A percentile compares a stretch with the other conserved stretches of the same genome.
These are phyloP conservation scores for Sebastes jordani DNA, from an alignment of 2,797 vertebrate genomes.

Conservation along the genomic window DNA sequence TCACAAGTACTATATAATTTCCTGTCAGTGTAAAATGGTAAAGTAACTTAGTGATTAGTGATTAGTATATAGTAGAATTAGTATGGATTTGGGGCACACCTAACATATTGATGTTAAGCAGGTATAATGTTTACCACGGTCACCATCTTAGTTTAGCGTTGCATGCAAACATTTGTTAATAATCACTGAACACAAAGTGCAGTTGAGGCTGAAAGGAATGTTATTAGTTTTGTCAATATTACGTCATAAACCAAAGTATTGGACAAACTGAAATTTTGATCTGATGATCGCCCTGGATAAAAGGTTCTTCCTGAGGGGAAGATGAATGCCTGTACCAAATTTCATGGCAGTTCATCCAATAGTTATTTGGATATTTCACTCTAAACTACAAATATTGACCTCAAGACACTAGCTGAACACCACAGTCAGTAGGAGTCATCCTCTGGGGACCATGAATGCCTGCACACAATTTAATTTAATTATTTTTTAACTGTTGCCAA, in stretches of 20 bases:
- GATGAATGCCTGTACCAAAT: neutral
- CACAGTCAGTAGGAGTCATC: neutral
- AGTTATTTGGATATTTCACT: neutral
- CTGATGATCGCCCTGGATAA: neutral
- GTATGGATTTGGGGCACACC: neutral
- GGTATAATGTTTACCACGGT: neutral
- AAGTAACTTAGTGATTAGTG: neutral
- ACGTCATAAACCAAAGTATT: neutral
- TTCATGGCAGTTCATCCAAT: no score
- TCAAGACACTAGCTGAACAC: neutral
- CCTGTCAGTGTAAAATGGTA: neutral
- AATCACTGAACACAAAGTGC: neutral
- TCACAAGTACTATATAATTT: neutral
- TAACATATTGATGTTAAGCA: neutral
- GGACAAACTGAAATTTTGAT: neutral
- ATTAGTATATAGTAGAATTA: no score
- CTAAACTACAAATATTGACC: neutral
- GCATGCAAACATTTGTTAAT: neutral
- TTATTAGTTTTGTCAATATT: neutral
- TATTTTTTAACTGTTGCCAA: fast-evolving
- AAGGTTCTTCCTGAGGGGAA: no score
- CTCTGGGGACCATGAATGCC: neutral
- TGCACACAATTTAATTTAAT: neutral
- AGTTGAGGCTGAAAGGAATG: neutral
- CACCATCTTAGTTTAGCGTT: neutral